Evolutionary conservation across 1,140 invertebrate genomes (phyloP).

Genomic region (Micrasema minimum): DNA sequence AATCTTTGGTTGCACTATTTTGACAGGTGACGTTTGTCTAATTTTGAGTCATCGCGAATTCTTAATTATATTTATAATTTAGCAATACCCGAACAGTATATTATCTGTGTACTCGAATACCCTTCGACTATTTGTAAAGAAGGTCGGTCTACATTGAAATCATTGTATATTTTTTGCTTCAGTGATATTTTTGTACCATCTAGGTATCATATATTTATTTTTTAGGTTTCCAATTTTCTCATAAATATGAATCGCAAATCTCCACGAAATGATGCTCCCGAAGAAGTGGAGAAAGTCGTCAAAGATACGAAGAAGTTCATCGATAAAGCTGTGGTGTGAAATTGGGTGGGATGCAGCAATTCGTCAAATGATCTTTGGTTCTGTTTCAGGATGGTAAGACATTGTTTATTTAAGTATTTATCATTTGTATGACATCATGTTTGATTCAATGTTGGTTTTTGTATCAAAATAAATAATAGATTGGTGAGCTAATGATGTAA

Average conservation of each 20-base stretch:
- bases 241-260: conserved; percentile 35
- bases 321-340: conserved; percentile 75
- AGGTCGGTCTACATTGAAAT: conserved; percentile 4
- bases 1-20: too few relatives aligned
- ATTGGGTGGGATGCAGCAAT: conserved; percentile 79
- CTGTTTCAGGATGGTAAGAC: conserved; percentile 80
- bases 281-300: conserved; percentile 61
- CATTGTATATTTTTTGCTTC: not conserved
- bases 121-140: conserved; percentile 14
- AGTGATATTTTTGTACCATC: too few relatives aligned
- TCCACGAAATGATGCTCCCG: conserved; percentile 39
- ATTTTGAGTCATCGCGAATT: not conserved
- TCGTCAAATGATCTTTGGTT: conserved; percentile 82
- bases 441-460: too few relatives aligned
- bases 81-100: too few relatives aligned
- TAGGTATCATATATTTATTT: not conserved
- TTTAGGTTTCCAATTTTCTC: not conserved
- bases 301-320: conserved; percentile 69
- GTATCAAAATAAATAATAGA: too few relatives aligned
- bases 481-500: too few relatives aligned
- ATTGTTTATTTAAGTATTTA: not conserved
- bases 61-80: not conserved
- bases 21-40: conserved; percentile 29
- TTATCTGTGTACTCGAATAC: not conserved
- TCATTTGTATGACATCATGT: too few relatives aligned